Evolutionary conservation across 2,113 vertebrate genomes (phyloP).

Genomic region (Eolophus roseicapilla): DNA sequence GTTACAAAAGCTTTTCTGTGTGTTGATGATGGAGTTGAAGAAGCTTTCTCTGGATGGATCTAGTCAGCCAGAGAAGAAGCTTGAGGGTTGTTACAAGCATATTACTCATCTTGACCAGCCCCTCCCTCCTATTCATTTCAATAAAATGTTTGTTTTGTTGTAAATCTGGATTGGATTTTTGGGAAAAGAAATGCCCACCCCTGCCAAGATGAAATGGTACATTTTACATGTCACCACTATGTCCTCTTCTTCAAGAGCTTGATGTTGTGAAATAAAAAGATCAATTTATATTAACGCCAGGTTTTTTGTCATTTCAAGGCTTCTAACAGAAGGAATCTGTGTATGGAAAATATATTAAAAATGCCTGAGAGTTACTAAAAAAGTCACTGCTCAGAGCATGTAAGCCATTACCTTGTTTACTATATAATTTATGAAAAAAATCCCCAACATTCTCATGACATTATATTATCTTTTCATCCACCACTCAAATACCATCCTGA

Average conservation of each 20-base stretch:
- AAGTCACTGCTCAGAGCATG: not conserved
- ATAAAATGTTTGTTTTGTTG: not conserved
- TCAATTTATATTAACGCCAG: not conserved
- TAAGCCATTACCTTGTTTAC: not conserved
- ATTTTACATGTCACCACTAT: not conserved
- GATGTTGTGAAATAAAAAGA: not conserved
- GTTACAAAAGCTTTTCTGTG: not conserved
- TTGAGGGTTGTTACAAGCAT: not conserved
- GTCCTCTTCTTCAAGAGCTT: not conserved
- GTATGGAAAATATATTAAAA: not conserved
- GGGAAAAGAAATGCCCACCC: not conserved
- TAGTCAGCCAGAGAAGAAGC: not conserved
- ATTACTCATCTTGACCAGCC: not conserved
- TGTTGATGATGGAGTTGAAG: not conserved
- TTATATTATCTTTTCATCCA: not conserved
- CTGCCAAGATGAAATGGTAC: not conserved
- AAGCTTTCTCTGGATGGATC: not conserved
- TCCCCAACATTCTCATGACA: not conserved
- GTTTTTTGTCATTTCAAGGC: not conserved
- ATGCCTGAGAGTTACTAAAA: not conserved
- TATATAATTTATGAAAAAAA: not conserved
- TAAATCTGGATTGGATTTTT: conserved; percentile 9
- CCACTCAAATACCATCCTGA: not conserved
- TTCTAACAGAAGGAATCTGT: not conserved
- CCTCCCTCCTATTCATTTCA: not conserved